Evolutionary conservation across 2,113 vertebrate species (phyloP).

Genomic region (Athene cunicularia): DNA sequence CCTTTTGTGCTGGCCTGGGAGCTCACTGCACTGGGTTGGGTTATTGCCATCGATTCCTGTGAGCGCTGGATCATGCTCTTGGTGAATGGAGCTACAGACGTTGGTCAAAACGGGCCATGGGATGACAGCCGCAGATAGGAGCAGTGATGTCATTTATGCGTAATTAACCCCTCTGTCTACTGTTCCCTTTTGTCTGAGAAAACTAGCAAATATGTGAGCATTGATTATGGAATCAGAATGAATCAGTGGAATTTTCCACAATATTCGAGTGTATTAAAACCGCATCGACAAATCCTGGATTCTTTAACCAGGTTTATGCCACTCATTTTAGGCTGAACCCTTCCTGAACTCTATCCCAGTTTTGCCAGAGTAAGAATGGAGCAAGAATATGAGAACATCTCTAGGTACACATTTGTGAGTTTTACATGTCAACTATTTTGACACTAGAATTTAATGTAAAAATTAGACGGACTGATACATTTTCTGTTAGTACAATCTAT

Average conservation of each 20-base stretch:
- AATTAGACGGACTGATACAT: neutral
- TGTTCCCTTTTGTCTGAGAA: neutral
- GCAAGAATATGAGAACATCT: neutral
- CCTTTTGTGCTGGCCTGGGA: neutral
- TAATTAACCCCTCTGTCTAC: neutral
- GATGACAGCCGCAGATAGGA: neutral
- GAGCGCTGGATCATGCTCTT: neutral
- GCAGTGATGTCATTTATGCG: neutral
- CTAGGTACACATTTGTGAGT: neutral
- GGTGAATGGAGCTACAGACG: neutral
- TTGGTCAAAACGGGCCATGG: neutral
- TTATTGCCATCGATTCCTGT: neutral
- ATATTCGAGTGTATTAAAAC: slow-evolving; percentile 1
- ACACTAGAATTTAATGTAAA: neutral
- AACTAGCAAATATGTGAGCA: neutral
- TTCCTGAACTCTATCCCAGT: neutral
- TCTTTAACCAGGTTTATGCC: neutral
- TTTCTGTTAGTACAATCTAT: neutral
- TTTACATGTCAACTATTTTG: slow-evolving; percentile 1
- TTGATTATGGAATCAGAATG: neutral
- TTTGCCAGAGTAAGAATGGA: neutral
- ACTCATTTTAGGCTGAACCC: slow-evolving; percentile 7
- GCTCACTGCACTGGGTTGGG: neutral
- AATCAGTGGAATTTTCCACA: neutral
- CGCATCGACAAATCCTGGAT: neutral